Base-by-base conservation (phyloP, 2,888 invertebrate genomes). In the Eupithecia subumbrata region DNA sequence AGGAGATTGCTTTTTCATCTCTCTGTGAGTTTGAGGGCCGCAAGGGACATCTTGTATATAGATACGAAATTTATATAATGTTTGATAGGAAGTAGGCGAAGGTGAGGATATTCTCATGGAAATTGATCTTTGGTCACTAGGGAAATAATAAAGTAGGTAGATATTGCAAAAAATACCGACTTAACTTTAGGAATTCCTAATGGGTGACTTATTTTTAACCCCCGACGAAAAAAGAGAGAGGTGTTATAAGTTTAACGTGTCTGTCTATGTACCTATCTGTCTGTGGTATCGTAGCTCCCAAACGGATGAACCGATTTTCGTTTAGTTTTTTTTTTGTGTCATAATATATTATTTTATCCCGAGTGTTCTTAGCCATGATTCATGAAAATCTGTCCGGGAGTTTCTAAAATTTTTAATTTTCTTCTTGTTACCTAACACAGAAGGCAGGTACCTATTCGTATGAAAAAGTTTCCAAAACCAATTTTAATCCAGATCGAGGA, bases 1-100 rank as follows among this genome's bases (percentile, higher is more conserved):
- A 84, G 71, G 69, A 75, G 67, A 78, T 78, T 73, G 71, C 70
- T 77, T 81, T 77, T 80, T 67, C 56, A 66, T 74, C 34, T 63
- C 12, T 25, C 34, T 73, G 66, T 67, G 12, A 37, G 66, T 67
- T n/a, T 67, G 40, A 67, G 22, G 43, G 72, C 48, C 40, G 66
- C 69, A 72, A 72, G 12, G 37, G 71, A 71, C 64, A 66, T 69
- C 68, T 60, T 60, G 69, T 63, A n/a, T 40, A 67, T 56, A 40
- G 64, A 72, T 66, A 64, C 34, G 30, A 18, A 63, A 64, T 64
- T 18, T 34, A 64, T 64, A 18, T 60, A 60, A 60, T 4, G 60
- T 60, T 60, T 12, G 12, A 60, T 14, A 60, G 60, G 60, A 60
- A 22, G 56, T 3, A 60, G 60, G 60, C 12, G 60, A 60, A 56